These are phyloP conservation scores for Herpetotheres cachinnans DNA, from an alignment of 2,113 vertebrate species.

Conservation along the genomic window DNA sequence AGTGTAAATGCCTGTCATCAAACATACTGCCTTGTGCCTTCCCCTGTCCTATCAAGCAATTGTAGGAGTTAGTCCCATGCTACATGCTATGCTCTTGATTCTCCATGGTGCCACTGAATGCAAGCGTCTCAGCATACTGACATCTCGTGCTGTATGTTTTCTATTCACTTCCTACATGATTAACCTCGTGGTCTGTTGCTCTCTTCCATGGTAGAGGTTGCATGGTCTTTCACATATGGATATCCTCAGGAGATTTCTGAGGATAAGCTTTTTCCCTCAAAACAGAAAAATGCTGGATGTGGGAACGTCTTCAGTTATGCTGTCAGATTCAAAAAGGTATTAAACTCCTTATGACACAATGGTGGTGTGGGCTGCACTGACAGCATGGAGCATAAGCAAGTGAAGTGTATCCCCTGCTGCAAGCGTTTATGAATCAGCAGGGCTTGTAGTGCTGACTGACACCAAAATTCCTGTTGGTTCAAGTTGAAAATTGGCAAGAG, in stretches of 20 bases:
- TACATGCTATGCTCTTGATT: neutral
- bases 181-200: neutral
- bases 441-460: neutral
- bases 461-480: neutral
- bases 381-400: neutral
- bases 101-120: neutral
- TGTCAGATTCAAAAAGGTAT: neutral
- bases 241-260: neutral
- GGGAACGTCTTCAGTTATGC: neutral
- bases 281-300: neutral
- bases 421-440: neutral
- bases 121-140: neutral
- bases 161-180: neutral
- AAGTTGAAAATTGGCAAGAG: neutral
- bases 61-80: neutral
- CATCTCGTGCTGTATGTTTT: neutral
- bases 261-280: neutral
- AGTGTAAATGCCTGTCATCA: conserved; percentile 23
- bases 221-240: neutral
- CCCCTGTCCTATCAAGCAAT: neutral
- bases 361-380: neutral
- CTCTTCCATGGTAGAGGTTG: neutral
- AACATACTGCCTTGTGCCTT: neutral
- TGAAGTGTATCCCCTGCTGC: neutral
- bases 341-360: neutral